A percentile compares a stretch with the other conserved stretches of the same genome.
Conservation (phyloP, 2,113 vertebrate species). For the Litocranius walleri region DNA sequence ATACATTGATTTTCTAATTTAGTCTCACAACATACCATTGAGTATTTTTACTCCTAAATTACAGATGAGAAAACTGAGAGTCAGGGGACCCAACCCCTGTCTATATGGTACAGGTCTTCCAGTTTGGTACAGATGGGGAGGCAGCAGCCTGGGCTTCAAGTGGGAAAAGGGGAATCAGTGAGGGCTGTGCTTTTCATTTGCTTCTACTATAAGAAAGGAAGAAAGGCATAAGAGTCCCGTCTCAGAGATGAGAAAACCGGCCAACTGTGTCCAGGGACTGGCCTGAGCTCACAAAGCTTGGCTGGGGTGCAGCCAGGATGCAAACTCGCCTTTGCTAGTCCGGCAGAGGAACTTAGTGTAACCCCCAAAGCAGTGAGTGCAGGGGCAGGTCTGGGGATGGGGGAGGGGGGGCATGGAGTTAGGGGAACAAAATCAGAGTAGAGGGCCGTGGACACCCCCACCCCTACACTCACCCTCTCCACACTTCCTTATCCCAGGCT, state of each 20-base stretch:
- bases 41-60: neutral
- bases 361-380: neutral
- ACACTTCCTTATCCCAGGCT: neutral
- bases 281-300: neutral
- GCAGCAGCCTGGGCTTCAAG: neutral
- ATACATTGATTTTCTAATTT: neutral
- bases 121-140: neutral
- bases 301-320: neutral
- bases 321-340: neutral
- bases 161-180: too few species aligned
- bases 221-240: neutral
- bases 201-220: neutral
- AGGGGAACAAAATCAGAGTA: neutral
- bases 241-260: neutral
- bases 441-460: neutral
- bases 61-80: neutral
- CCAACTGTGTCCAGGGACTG: neutral
- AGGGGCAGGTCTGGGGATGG: neutral
- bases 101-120: neutral
- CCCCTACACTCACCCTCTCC: neutral
- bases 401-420: too few species aligned
- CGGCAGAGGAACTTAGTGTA: neutral
- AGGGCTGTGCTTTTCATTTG: neutral
- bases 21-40: neutral
- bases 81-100: neutral